Conservation (phyloP, 2,113 vertebrate species). For the Engystomops pustulosus region DNA sequence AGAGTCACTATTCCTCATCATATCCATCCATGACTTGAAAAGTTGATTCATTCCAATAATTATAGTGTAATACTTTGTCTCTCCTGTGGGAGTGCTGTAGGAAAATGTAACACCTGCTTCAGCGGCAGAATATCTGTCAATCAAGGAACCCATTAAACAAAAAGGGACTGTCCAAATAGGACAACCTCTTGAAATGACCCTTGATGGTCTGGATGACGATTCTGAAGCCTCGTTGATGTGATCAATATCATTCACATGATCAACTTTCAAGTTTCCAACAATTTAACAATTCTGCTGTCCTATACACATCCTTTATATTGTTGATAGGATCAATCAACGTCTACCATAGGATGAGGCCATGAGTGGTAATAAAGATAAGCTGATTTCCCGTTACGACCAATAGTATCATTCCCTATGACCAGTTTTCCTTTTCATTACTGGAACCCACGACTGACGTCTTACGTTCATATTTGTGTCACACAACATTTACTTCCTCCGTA, state of each 20-base stretch:
- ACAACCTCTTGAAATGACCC: no score
- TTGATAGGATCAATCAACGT: neutral
- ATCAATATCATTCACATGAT: neutral
- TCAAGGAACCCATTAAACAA: no score
- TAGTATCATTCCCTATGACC: neutral
- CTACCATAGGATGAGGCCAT: neutral
- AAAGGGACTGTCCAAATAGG: no score
- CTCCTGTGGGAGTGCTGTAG: neutral
- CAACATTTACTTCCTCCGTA: neutral
- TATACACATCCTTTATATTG: no score
- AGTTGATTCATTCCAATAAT: neutral
- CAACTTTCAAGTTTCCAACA: neutral
- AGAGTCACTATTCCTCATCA: neutral
- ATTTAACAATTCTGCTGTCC: no score
- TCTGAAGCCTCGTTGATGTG: neutral
- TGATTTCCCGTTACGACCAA: neutral
- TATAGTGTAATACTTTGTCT: neutral
- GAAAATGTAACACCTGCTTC: neutral
- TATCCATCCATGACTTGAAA: neutral
- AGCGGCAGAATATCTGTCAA: no score
- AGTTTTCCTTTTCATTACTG: neutral
- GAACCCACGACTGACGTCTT: neutral
- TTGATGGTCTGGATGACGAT: neutral
- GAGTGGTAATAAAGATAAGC: neutral
- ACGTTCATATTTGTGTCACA: neutral